These are phyloP conservation scores for Bufo bufo DNA, from an alignment of 2,113 vertebrate species.

Conservation along the genomic window DNA sequence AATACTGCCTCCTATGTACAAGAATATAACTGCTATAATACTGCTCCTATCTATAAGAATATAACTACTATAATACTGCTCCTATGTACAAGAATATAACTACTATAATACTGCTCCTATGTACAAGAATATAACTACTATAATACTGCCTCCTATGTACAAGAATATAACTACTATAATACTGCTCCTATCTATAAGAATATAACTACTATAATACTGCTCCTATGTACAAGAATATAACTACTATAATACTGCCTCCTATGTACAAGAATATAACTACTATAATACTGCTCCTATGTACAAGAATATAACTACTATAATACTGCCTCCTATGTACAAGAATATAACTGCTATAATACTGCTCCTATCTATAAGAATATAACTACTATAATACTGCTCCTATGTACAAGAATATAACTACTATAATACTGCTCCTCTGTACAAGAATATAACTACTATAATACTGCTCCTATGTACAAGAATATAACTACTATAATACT, in stretches of 20 bases:
- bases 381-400: conserved; percentile 2
- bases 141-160: neutral
- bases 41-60: neutral
- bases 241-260: conserved; percentile 5
- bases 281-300: conserved; percentile 5
- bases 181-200: neutral
- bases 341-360: conserved; percentile 8
- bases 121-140: conserved; percentile 7
- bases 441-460: conserved; percentile 7
- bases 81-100: conserved; percentile 2
- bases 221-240: neutral
- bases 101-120: neutral
- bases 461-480: neutral
- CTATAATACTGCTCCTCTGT: neutral
- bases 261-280: neutral
- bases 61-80: conserved; percentile 1
- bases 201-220: conserved; percentile 10
- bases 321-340: neutral
- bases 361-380: neutral
- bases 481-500: conserved; percentile 7
- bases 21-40: neutral
- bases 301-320: conserved; percentile 11
- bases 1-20: conserved; percentile 1
- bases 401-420: conserved; percentile 3
- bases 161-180: conserved; percentile 5